phyloP scores from a whole-genome alignment of 2,888 invertebrate genomes.

The Trachelus stipa region DNA sequence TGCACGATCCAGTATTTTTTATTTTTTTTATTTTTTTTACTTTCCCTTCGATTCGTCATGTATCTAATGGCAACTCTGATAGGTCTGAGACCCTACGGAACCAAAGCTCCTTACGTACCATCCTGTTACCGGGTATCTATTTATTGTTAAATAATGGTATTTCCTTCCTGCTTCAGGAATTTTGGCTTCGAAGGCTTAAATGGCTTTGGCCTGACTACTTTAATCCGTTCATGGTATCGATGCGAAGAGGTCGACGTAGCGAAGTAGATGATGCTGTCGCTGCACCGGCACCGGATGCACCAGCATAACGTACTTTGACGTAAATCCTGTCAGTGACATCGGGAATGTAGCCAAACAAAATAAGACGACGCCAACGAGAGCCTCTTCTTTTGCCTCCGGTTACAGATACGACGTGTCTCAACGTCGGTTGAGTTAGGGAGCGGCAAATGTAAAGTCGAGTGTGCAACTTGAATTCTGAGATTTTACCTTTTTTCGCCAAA shows the following conservation, averaged over 20 bases:
- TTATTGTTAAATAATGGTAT: neutral
- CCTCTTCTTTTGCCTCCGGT: neutral
- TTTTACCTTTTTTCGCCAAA: neutral
- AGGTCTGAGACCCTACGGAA: neutral
- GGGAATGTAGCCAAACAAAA: slow-evolving; percentile 34
- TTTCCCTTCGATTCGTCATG: neutral
- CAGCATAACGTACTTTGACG: slow-evolving; percentile 7
- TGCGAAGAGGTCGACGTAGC: neutral
- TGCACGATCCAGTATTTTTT: neutral
- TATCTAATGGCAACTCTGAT: neutral
- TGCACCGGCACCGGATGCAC: neutral
- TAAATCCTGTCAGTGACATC: slow-evolving; percentile 27
- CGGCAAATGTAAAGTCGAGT: neutral
- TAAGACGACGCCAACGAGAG: slow-evolving; percentile 24
- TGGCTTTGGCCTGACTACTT: neutral
- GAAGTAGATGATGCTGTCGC: neutral
- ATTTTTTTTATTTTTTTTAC: neutral
- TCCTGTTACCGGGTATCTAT: neutral
- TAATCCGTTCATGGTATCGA: neutral
- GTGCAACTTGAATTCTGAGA: neutral
- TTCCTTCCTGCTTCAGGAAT: neutral
- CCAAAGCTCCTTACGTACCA: neutral
- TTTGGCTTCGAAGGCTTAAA: neutral
- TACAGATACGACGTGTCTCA: neutral
- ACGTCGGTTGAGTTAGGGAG: neutral